Evolutionary conservation across 1,140 invertebrate species (phyloP).

Genomic region (Chlorops oryzae): DNA sequence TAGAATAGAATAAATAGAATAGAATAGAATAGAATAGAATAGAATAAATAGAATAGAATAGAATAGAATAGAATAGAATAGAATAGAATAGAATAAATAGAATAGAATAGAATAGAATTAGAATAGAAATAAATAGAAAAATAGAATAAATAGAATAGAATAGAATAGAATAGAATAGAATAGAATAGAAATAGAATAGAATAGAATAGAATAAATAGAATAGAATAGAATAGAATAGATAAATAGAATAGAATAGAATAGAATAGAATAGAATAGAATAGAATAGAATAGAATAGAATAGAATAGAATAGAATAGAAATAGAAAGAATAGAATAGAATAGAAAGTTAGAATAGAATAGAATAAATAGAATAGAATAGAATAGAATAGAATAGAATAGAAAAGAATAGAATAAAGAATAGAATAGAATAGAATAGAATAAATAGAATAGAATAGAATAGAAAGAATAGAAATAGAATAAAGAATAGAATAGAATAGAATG

Average conservation of each 20-base stretch:
- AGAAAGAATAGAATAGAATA: too few relatives aligned
- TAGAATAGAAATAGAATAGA: too few relatives aligned
- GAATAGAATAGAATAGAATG: too few relatives aligned
- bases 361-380: conserved; percentile 3
- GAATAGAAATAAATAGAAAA: too few relatives aligned
- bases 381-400: conserved; percentile 1
- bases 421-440: conserved; percentile 3
- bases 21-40: conserved; percentile 3
- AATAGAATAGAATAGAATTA: conserved; percentile 1
- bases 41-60: conserved; percentile 2
- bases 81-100: conserved; percentile 3
- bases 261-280: conserved; percentile 3
- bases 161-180: conserved; percentile 3
- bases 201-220: too few relatives aligned
- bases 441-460: conserved; percentile 2
- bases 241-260: too few relatives aligned
- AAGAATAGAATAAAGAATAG: too few relatives aligned
- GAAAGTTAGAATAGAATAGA: neutral
- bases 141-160: conserved; percentile 3
- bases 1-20: neutral
- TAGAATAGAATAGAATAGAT: too few relatives aligned
- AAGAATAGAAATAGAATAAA: too few relatives aligned
- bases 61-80: conserved; percentile 1
- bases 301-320: conserved; percentile 3
- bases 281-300: conserved; percentile 3